Base-by-base conservation (phyloP, 2,888 invertebrate genomes). In the Thecophora atra region DNA sequence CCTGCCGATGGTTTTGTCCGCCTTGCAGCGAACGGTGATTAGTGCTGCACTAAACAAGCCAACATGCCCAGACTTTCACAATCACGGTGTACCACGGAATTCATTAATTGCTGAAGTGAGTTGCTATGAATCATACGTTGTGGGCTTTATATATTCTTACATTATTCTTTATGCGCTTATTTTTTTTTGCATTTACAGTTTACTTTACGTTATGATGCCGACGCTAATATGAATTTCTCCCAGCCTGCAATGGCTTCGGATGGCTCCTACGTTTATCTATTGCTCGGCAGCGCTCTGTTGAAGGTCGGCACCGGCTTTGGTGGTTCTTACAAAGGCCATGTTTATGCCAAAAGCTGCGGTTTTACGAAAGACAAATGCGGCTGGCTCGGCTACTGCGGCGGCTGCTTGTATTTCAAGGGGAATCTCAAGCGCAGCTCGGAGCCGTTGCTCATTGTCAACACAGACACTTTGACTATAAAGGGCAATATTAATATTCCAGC, bases 221-320 rank as follows among this genome's bases (percentile, higher is more conserved):
- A 93, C 5, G 88, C 88, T 75, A 82, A 88, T 72, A 87, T 87
- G 77, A 56, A 47, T 2, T 82, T 87, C 72, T 81, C 87, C 26
- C 82, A 83, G 37, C 85, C 87, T 68, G 91, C 94, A 4, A 89
- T 98, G 81, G 94, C 95, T 8, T 94, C 95, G 77, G 97, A 98
- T 86, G 98, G 98, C 13, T 92, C 92, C 76, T 97, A 91, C 86
- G 89, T 99, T 69, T 99, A 96, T 86, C 88, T 99, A 37, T 92
- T 95, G 79, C 92, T 94, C 42, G 92, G 92, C 13, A 92, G 92
- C 79, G 95, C 96, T 1, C 88, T 99, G 62, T 89, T 95, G 76
- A 99, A 99, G 88, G 91, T 99, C 75, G 99, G 99, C 21, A 95
- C 97, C 67, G 99, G 99, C 8, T 96, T 96, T 84, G 94, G 95